Evolutionary conservation across 1,140 invertebrate genomes (phyloP).

Genomic region (Panagrolaimus sp.): DNA sequence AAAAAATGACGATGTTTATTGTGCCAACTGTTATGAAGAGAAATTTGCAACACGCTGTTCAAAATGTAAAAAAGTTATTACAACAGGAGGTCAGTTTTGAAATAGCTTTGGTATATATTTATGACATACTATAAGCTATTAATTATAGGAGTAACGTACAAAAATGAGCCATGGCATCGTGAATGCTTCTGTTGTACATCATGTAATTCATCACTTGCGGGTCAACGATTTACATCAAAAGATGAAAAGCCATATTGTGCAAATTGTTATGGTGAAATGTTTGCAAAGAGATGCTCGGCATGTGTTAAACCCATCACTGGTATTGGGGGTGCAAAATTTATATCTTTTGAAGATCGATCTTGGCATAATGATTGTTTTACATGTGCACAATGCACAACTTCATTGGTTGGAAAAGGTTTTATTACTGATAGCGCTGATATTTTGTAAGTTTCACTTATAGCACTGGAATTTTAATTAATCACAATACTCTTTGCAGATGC

Average conservation of each 20-base stretch:
- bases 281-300: conserved; percentile 92
- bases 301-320: conserved; percentile 96
- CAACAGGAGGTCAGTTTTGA: background rate
- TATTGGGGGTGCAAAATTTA: conserved; percentile 95
- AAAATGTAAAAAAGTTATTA: conserved; percentile 80
- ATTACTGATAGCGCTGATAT: conserved; percentile 94
- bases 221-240: conserved; percentile 91
- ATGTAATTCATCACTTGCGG: conserved; percentile 86
- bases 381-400: conserved; percentile 69
- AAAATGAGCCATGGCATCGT: conserved; percentile 97
- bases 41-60: conserved; percentile 96
- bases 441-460: conserved; percentile 61
- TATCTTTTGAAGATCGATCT: conserved; percentile 96
- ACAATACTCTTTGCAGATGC: conserved; percentile 65
- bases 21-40: conserved; percentile 94
- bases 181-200: conserved; percentile 97
- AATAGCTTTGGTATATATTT: conserved; percentile 79
- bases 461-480: background rate
- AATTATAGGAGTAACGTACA: conserved; percentile 90
- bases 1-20: conserved; percentile 96
- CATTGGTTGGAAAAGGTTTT: conserved; percentile 93
- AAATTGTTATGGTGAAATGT: conserved; percentile 94
- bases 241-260: conserved; percentile 99
- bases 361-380: conserved; percentile 98
- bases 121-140: conserved; percentile 67